Evolutionary conservation across 2,888 invertebrate species (phyloP).

Genomic region (Dascillus cervinus): DNA sequence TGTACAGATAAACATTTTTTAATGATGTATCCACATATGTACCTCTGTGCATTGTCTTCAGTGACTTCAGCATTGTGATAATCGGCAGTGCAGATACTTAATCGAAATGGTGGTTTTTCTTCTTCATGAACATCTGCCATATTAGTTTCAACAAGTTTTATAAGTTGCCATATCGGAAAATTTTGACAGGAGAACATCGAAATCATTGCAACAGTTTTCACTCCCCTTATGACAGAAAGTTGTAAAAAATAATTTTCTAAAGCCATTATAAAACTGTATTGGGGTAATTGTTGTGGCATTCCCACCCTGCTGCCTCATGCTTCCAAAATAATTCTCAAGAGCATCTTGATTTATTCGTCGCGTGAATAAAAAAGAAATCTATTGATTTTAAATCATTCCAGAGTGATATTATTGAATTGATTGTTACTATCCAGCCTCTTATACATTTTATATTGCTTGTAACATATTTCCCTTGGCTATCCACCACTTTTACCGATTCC

Average conservation of each 20-base stretch:
- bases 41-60: slow-evolving; percentile 2
- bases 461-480: slow-evolving; percentile 13
- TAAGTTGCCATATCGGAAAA: background rate
- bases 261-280: slow-evolving; percentile 10
- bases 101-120: too few species aligned
- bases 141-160: too few species aligned
- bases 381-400: slow-evolving; percentile 14
- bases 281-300: slow-evolving; percentile 12
- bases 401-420: slow-evolving; percentile 16
- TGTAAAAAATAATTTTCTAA: slow-evolving; percentile 8
- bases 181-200: background rate
- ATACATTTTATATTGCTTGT: slow-evolving; percentile 15
- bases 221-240: slow-evolving; percentile 3
- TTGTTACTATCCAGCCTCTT: slow-evolving; percentile 14
- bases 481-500: slow-evolving; percentile 11
- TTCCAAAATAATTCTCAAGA: slow-evolving; percentile 23
- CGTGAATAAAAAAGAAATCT: slow-evolving; percentile 17
- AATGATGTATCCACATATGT: slow-evolving; percentile 3
- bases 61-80: slow-evolving; percentile 4
- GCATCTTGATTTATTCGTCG: slow-evolving; percentile 20
- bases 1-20: slow-evolving; percentile 3
- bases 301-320: slow-evolving; percentile 9
- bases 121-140: too few species aligned
- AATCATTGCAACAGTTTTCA: slow-evolving; percentile 6
- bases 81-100: too few species aligned